These are phyloP conservation scores for Drosophila novamexicana DNA, from an alignment of 1,140 invertebrate species.

Conservation along the genomic window DNA sequence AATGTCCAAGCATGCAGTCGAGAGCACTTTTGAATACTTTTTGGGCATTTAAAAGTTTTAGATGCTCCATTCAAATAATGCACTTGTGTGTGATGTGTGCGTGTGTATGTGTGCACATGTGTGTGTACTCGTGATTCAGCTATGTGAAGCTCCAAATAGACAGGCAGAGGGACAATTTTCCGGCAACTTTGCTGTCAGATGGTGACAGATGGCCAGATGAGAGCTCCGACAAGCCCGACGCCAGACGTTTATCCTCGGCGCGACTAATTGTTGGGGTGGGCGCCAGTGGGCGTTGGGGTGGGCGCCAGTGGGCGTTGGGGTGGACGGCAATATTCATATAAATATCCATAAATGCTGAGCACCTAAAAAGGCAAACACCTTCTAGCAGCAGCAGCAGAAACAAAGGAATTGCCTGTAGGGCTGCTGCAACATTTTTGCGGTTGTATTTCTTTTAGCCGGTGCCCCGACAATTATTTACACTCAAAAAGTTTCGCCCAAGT, in stretches of 20 bases:
- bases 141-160: not conserved
- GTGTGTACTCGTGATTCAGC: not conserved
- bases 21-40: constrained; percentile 6
- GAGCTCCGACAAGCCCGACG: constrained; percentile 19
- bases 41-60: not conserved
- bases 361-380: constrained; percentile 42
- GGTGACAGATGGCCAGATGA: constrained; percentile 36
- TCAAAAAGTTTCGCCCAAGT: constrained; percentile 73
- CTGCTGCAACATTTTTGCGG: constrained; percentile 65
- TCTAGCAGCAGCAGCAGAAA: constrained; percentile 5
- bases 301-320: constrained; percentile 12
- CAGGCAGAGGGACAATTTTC: constrained; percentile 7
- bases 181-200: constrained; percentile 28
- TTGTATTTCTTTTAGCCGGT: constrained; percentile 51
- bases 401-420: constrained; percentile 24
- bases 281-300: constrained; percentile 11
- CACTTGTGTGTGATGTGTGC: constrained; percentile 1
- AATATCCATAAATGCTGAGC: constrained; percentile 73
- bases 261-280: constrained; percentile 70
- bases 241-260: constrained; percentile 53
- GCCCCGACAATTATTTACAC: constrained; percentile 78
- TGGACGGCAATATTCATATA: constrained; percentile 50
- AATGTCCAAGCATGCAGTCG: not conserved
- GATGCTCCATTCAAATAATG: constrained; percentile 1
- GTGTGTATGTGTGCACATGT: not conserved